A percentile compares a stretch with the other conserved stretches of the same genome.
Conservation (phyloP, 1,140 invertebrate genomes). For the Ostrea denselamellosa region DNA sequence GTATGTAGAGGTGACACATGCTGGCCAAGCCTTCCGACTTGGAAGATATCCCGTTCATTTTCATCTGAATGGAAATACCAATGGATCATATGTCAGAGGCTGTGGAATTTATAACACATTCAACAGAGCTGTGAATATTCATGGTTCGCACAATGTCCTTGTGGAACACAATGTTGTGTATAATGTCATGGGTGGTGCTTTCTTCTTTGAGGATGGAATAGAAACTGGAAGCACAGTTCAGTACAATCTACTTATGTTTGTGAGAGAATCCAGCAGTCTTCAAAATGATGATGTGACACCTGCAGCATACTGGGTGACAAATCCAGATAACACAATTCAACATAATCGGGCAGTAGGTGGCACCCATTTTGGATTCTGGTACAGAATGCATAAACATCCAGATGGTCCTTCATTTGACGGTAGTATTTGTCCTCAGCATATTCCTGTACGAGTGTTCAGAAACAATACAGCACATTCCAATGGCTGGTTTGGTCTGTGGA, state of each 20-base stretch:
- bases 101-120: constrained; percentile 65
- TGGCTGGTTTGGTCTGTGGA: constrained; percentile 77
- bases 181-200: constrained; percentile 69
- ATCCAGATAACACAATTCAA: constrained; percentile 65
- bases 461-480: constrained; percentile 74
- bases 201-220: constrained; percentile 71
- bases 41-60: constrained; percentile 73
- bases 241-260: constrained; percentile 64
- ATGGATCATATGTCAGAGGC: constrained; percentile 66
- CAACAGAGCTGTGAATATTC: constrained; percentile 70
- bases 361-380: constrained; percentile 72
- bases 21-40: constrained; percentile 69
- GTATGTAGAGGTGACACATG: constrained; percentile 60
- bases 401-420: constrained; percentile 66
- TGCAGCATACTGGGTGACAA: constrained; percentile 64
- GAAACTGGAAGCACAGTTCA: constrained; percentile 65
- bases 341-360: constrained; percentile 68
- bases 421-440: constrained; percentile 67
- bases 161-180: constrained; percentile 65
- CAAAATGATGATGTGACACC: constrained; percentile 72
- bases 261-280: constrained; percentile 63
- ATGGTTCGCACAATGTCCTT: constrained; percentile 57
- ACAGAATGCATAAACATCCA: constrained; percentile 63
- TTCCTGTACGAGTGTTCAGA: constrained; percentile 64
- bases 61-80: constrained; percentile 61